Percentiles rank a stretch among this genome's conserved stretches.
Evolutionary conservation across 2,113 vertebrate genomes (phyloP).

Genomic region (Morone chrysops): DNA sequence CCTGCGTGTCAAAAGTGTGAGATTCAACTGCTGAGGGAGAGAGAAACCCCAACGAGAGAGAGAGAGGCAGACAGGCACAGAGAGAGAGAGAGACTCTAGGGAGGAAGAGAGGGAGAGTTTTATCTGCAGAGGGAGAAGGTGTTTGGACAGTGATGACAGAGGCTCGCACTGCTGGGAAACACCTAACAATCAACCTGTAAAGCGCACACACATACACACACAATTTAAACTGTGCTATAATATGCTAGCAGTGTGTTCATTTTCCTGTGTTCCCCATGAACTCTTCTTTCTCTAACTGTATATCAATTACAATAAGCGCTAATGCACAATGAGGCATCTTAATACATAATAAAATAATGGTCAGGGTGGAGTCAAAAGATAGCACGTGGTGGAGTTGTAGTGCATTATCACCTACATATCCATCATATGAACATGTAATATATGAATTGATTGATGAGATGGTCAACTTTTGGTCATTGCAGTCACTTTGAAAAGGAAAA

Average conservation of each 20-base stretch:
- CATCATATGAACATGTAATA: no score
- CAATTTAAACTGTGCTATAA: not conserved
- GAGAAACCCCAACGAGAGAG: slow-evolving; percentile 14
- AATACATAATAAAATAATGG: not conserved
- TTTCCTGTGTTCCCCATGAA: not conserved
- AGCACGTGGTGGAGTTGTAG: not conserved
- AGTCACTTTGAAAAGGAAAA: no score
- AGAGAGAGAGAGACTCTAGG: slow-evolving; percentile 43
- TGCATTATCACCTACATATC: no score
- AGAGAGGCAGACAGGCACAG: slow-evolving; percentile 14
- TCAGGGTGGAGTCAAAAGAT: not conserved
- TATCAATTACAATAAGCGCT: not conserved
- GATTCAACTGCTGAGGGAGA: slow-evolving; percentile 48
- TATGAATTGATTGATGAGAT: no score
- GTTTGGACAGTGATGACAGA: slow-evolving; percentile 75
- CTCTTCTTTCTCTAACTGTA: not conserved
- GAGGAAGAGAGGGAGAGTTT: slow-evolving; percentile 51
- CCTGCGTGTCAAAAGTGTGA: slow-evolving; percentile 69
- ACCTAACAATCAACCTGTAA: slow-evolving; percentile 66
- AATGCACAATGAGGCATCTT: not conserved
- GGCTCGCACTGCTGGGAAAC: slow-evolving; percentile 73
- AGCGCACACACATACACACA: not conserved
- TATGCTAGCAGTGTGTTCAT: not conserved
- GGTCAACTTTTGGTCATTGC: no score
- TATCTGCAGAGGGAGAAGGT: slow-evolving; percentile 63